Conservation (phyloP, 2,888 invertebrate genomes). For the Bugula neritina region DNA sequence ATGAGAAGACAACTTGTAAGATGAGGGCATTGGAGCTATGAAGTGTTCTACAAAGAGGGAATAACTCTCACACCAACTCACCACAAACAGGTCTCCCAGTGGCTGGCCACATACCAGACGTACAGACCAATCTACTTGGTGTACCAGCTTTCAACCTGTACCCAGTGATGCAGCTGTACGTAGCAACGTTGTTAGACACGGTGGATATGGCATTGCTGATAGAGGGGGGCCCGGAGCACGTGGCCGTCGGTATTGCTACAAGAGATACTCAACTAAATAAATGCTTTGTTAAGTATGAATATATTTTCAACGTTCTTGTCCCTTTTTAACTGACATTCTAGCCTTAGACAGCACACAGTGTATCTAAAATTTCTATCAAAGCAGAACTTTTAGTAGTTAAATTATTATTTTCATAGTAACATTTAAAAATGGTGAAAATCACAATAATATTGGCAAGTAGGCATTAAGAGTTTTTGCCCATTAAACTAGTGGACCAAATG, state of each 20-base stretch:
- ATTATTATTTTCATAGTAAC: too few species aligned
- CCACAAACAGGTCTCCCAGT: background rate
- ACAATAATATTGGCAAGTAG: too few species aligned
- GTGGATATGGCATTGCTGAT: constrained; percentile 3
- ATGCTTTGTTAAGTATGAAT: background rate
- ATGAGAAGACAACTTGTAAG: too few species aligned
- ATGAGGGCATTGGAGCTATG: too few species aligned
- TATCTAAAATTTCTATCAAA: too few species aligned
- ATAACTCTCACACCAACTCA: too few species aligned
- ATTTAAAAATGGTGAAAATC: too few species aligned
- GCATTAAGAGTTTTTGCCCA: too few species aligned
- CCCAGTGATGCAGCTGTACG: background rate
- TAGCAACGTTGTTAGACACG: background rate
- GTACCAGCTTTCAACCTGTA: constrained; percentile 19
- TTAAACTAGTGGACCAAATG: too few species aligned
- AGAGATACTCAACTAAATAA: background rate
- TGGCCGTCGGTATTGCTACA: background rate
- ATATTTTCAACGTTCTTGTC: background rate
- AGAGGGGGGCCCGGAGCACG: constrained; percentile 15
- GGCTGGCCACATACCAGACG: background rate
- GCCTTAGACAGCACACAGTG: background rate
- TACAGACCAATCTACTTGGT: background rate
- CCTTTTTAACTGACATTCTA: background rate
- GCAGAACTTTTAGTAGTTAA: too few species aligned
- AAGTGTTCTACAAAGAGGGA: too few species aligned